These are phyloP conservation scores for Cossypha niveicapilla DNA, from an alignment of 2,797 vertebrate genomes.

Conservation along the genomic window DNA sequence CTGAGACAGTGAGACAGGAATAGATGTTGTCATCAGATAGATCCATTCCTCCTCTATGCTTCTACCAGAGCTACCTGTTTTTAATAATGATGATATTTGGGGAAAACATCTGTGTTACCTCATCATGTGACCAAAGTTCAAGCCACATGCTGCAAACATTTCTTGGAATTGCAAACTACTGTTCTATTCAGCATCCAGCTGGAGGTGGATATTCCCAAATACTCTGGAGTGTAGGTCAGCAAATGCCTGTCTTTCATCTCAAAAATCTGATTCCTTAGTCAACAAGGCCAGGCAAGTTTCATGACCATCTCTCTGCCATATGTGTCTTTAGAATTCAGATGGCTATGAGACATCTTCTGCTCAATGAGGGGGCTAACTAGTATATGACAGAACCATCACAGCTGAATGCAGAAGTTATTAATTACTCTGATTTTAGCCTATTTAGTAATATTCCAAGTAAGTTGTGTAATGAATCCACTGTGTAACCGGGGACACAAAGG, in stretches of 20 bases:
- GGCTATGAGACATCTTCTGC: background rate
- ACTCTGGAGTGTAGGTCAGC: background rate
- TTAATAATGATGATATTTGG: conserved; percentile 17
- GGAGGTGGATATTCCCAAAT: background rate
- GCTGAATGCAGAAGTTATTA: background rate
- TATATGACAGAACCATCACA: background rate
- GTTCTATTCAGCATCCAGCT: conserved; percentile 20
- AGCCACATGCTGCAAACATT: conserved; percentile 10
- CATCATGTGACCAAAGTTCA: background rate
- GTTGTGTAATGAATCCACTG: background rate
- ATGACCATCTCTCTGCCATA: background rate
- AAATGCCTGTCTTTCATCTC: conserved; percentile 26
- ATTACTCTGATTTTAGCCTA: background rate
- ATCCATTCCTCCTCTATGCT: background rate
- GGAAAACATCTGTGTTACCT: conserved; percentile 42
- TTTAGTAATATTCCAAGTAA: background rate
- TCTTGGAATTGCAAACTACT: conserved; percentile 38
- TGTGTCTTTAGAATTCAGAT: background rate
- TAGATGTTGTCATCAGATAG: conserved; percentile 13
- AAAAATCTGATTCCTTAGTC: conserved; percentile 9
- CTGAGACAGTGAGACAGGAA: conserved; percentile 20
- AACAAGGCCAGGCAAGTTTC: background rate
- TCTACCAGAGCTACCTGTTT: conserved; percentile 35
- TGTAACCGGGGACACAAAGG: background rate
- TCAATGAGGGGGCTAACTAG: background rate